Evolutionary conservation across 2,888 invertebrate genomes (phyloP).

Genomic region (Alentia gelatinosa): DNA sequence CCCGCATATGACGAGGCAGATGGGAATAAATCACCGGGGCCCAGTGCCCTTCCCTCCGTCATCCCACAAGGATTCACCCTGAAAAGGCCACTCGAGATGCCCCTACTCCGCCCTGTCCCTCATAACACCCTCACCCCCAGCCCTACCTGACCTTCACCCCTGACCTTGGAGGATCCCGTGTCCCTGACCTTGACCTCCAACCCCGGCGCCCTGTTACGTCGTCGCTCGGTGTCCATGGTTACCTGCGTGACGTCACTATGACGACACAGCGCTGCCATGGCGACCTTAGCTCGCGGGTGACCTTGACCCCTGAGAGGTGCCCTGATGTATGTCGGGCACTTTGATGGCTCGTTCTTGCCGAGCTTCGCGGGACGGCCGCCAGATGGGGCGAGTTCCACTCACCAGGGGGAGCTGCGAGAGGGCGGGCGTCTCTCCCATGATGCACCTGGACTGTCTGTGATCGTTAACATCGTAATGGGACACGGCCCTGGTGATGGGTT

Average conservation of each 20-base stretch:
- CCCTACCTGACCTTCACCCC: not conserved
- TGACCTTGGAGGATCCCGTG: not conserved
- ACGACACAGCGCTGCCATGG: not conserved
- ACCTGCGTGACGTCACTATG: not conserved
- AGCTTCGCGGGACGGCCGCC: not conserved
- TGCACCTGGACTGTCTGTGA: not conserved
- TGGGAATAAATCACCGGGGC: too few relatives aligned
- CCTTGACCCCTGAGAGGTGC: not conserved
- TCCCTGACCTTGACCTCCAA: not conserved
- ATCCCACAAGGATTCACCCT: too few relatives aligned
- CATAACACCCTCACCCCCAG: too few relatives aligned
- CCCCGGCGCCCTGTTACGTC: not conserved
- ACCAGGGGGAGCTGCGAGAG: not conserved
- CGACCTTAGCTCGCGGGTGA: not conserved
- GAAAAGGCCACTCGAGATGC: too few relatives aligned
- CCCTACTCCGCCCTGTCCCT: too few relatives aligned
- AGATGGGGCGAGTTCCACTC: constrained; percentile 38
- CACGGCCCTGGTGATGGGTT: not conserved
- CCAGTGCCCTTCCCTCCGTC: too few relatives aligned
- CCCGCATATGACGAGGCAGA: too few relatives aligned
- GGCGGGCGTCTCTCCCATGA: not conserved
- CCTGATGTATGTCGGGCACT: not conserved
- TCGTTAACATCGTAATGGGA: not conserved
- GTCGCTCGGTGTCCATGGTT: not conserved
- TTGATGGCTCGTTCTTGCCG: constrained; percentile 21